These are phyloP conservation scores for Ophion obscuratus DNA, from an alignment of 2,888 invertebrate genomes.

Conservation along the genomic window DNA sequence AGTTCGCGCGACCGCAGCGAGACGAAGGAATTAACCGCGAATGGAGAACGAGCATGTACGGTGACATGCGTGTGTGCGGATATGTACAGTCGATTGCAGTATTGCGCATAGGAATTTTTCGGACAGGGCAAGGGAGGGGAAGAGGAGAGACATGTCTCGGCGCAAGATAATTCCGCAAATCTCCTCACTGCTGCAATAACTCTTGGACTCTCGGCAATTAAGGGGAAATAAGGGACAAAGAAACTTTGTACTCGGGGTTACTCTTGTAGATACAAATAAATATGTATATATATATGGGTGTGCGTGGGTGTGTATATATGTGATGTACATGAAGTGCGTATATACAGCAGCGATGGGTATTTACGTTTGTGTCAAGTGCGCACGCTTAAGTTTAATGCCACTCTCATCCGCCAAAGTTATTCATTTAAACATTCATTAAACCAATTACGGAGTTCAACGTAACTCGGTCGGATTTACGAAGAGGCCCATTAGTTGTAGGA, in stretches of 20 bases:
- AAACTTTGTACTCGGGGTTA: conserved; percentile 51
- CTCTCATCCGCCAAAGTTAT: conserved; percentile 12
- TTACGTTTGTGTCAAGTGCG: background rate
- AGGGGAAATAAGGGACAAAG: conserved; percentile 56
- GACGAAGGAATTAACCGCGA: background rate
- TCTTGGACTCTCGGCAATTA: conserved; percentile 41
- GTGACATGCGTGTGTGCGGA: background rate
- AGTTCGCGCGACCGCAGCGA: background rate
- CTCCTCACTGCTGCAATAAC: conserved; percentile 40
- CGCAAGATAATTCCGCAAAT: conserved; percentile 50
- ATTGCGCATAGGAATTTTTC: background rate
- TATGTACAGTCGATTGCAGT: background rate
- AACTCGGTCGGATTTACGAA: background rate
- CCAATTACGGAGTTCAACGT: conserved; percentile 9
- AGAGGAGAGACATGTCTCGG: background rate
- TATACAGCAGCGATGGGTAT: too few relatives aligned
- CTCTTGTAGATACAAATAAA: background rate
- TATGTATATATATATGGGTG: background rate
- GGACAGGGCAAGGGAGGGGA: background rate
- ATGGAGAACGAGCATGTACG: background rate
- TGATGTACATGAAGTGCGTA: too few relatives aligned
- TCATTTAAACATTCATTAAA: conserved; percentile 30
- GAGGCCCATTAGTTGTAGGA: background rate
- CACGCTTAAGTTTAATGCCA: background rate
- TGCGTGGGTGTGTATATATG: background rate